phyloP scores from a whole-genome alignment of 2,113 vertebrate species.

The Marcusenius ussheri region DNA sequence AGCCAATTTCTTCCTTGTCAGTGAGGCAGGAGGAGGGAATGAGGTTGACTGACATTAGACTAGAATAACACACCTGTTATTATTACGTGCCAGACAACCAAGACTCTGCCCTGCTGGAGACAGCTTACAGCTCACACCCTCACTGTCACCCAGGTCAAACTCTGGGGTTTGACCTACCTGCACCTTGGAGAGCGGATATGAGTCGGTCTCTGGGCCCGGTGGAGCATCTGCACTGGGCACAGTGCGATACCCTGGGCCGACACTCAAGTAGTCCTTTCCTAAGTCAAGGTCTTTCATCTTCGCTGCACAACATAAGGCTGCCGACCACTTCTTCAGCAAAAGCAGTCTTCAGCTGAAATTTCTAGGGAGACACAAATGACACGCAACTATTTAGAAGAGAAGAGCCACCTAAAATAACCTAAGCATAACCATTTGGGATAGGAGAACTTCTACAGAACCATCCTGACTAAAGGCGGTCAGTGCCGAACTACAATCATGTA shows the following conservation, averaged over 20 bases:
- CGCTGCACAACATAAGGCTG: conserved; percentile 50
- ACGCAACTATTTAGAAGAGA: not conserved
- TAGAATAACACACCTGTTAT: not conserved
- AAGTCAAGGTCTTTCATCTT: conserved; percentile 87
- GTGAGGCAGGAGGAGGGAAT: not conserved
- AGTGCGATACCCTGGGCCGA: conserved; percentile 68
- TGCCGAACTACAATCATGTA: not conserved
- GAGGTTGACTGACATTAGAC: not conserved
- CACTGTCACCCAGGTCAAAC: not conserved
- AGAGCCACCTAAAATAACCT: not conserved
- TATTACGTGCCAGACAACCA: not conserved
- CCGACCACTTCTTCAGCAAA: conserved; percentile 20
- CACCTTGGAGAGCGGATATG: conserved; percentile 52
- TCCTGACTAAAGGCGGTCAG: not conserved
- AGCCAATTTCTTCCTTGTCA: not conserved
- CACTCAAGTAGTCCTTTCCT: conserved; percentile 75
- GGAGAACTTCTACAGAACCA: not conserved
- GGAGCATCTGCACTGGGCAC: conserved; percentile 57
- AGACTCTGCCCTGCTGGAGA: not conserved
- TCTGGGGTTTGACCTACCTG: conserved; percentile 51
- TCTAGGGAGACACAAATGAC: not conserved
- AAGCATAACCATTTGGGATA: not conserved
- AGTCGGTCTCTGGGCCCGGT: conserved; percentile 54
- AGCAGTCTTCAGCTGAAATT: conserved; percentile 6
- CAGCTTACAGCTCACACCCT: not conserved